Conservation (phyloP, 2,888 invertebrate species). For the Plagodis dolabraria region DNA sequence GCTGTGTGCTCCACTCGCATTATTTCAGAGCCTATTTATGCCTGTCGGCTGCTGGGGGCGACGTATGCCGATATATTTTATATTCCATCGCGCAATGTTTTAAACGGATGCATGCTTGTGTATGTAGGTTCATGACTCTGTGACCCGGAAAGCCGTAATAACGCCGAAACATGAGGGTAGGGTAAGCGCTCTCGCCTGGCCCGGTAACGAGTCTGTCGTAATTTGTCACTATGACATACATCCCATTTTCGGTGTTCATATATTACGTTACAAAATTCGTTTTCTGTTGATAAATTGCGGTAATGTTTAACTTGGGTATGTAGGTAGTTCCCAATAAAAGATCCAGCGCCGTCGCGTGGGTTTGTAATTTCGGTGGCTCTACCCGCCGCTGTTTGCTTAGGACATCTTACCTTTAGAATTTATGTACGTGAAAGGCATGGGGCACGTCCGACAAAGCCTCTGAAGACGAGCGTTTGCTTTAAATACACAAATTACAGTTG, state of each 20-base stretch:
- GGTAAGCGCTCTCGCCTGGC: conserved; percentile 27
- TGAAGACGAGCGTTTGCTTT: conserved; percentile 41
- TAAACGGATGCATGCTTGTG: conserved; percentile 1
- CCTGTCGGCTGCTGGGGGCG: conserved; percentile 17
- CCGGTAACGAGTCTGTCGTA: conserved; percentile 35
- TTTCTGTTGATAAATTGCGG: neutral
- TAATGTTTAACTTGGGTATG: conserved; percentile 12
- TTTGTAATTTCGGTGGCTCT: conserved; percentile 24
- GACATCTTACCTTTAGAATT: conserved; percentile 42
- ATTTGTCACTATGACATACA: conserved; percentile 35
- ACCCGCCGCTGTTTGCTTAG: conserved; percentile 48
- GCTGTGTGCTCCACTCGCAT: conserved; percentile 52
- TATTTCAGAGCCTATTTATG: conserved; percentile 49
- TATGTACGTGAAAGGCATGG: conserved; percentile 30
- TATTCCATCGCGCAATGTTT: neutral
- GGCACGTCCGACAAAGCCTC: conserved; percentile 37
- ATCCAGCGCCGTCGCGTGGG: conserved; percentile 4
- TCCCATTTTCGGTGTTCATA: conserved; percentile 20
- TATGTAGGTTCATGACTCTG: conserved; percentile 14
- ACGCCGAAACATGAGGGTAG: conserved; percentile 34
- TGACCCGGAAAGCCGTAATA: conserved; percentile 38
- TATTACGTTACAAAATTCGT: conserved; percentile 17
- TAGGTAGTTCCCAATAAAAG: conserved; percentile 17
- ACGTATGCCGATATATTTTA: conserved; percentile 29
- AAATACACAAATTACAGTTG: conserved; percentile 41